Evolutionary conservation across 2,888 invertebrate genomes (phyloP), one percentile per base, ranked within the genome.

Genomic region (Tetanocera ferruginea): DNA sequence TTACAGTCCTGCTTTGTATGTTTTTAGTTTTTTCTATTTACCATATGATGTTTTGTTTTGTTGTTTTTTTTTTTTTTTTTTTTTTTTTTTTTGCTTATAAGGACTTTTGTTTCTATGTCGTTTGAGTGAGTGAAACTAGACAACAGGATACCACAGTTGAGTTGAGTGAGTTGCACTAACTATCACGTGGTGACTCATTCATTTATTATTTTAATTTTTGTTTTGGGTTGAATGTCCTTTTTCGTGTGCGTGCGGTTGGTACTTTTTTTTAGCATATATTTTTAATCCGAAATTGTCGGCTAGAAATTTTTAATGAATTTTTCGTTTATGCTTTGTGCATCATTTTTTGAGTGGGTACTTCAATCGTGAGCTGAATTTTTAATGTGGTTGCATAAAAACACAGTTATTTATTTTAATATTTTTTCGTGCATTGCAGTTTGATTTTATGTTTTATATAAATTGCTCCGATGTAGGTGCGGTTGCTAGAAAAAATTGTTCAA

Each of bases 121-220:
- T 34, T 17, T 37, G 71, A 57, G 57, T 25, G 31, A 51, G 25
- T 69, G 28, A 55, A 34, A 8, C 17, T 31, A 9, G 6, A 51
- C 14, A 9, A 9, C 17, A 19, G 52, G 62, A 19, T 8, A n/a
- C 43, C 17, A 11, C 9, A 28, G 28, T 64, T 74, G 19, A 28
- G 43, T 51, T 73, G 73, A 78, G 72, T 76, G 70, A 76, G 77
- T 70, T 51, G 51, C 60, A 78, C 73, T 51, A 69, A 76, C 67
- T 74, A 23, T 67, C 66, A 75, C 75, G 75, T 75, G 75, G 66
- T 75, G 75, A 75, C 75, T 75, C 75, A 75, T 57, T 34, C 43
- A 57, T 43, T 55, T n/a, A n/a, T n/a, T n/a, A 23, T 23, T 73
- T 19, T 23, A 60, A 23, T 11, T n/a, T 28, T n/a, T 37, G 23